phyloP scores from a whole-genome alignment of 2,888 invertebrate species.

The Eupithecia insigniata region DNA sequence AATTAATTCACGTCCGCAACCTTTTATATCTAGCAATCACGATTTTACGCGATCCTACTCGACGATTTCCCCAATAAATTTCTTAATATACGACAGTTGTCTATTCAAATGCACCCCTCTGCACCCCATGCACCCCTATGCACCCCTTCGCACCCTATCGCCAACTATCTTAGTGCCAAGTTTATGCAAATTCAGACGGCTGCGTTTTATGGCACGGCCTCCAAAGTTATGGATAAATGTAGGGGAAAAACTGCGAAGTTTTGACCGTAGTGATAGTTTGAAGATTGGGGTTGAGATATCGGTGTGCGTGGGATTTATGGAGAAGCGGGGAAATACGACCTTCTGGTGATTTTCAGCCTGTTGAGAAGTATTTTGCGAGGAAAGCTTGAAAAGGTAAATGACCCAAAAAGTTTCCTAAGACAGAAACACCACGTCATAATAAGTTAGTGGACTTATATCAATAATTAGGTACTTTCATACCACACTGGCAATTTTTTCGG shows the following conservation, averaged over 20 bases:
- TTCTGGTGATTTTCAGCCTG: background rate
- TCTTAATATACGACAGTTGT: conserved; percentile 57
- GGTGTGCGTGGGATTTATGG: background rate
- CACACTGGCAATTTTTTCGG: too few relatives aligned
- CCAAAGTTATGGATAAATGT: conserved; percentile 51
- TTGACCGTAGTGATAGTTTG: conserved; percentile 24
- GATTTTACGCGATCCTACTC: conserved; percentile 31
- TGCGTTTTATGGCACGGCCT: conserved; percentile 62
- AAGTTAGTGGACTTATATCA: too few relatives aligned
- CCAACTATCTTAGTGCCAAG: conserved; percentile 55
- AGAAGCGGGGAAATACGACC: background rate
- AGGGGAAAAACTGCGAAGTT: conserved; percentile 39
- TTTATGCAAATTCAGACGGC: conserved; percentile 68
- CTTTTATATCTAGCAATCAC: conserved; percentile 21
- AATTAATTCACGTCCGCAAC: conserved; percentile 27
- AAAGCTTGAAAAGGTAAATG: background rate
- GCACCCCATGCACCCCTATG: conserved; percentile 18
- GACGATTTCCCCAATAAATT: conserved; percentile 53
- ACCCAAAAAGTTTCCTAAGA: background rate
- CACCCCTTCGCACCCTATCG: conserved; percentile 37
- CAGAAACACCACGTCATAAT: too few relatives aligned
- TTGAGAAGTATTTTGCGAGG: background rate
- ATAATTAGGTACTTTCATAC: too few relatives aligned
- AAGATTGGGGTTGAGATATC: conserved; percentile 4
- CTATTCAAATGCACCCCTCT: conserved; percentile 45